These are phyloP conservation scores for Gobio occitaniae DNA, from an alignment of 2,797 vertebrate genomes.

Conservation along the genomic window DNA sequence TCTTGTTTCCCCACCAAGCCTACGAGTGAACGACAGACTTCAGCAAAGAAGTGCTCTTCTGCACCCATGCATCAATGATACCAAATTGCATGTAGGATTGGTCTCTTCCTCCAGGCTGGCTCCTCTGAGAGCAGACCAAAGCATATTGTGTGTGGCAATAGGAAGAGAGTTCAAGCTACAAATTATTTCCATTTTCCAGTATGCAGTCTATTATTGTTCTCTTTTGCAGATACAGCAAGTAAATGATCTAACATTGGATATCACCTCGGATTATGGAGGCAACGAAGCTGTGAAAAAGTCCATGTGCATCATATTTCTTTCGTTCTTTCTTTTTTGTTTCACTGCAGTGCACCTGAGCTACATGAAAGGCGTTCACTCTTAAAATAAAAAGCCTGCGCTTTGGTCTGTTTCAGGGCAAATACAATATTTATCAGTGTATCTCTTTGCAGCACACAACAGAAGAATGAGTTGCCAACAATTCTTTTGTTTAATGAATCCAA, in stretches of 20 bases:
- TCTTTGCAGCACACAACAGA: constrained; percentile 13
- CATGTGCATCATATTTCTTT: not conserved
- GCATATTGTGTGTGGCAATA: constrained; percentile 21
- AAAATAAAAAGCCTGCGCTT: constrained; percentile 10
- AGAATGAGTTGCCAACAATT: not conserved
- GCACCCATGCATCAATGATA: constrained; percentile 75
- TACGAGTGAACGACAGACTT: constrained; percentile 69
- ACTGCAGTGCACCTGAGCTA: constrained; percentile 7
- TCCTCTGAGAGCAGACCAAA: constrained; percentile 60
- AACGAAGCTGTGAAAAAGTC: constrained; percentile 4
- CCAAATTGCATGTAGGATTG: constrained; percentile 75
- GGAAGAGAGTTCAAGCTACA: not conserved
- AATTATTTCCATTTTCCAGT: constrained; percentile 9
- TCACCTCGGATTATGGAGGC: not conserved
- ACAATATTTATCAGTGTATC: constrained; percentile 13
- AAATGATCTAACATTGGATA: constrained; percentile 21
- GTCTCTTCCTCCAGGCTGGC: constrained; percentile 68
- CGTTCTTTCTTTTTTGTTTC: not conserved
- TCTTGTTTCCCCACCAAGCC: constrained; percentile 57
- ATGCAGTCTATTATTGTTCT: constrained; percentile 23
- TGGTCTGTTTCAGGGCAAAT: not conserved
- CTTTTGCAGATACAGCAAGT: constrained; percentile 13
- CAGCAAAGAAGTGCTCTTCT: constrained; percentile 71
- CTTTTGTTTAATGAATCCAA: constrained; percentile 26
- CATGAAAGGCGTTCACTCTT: not conserved